A percentile compares a stretch with the other conserved stretches of the same genome.
Conservation (phyloP, 2,888 invertebrate genomes). For the Deroplatys truncata region DNA sequence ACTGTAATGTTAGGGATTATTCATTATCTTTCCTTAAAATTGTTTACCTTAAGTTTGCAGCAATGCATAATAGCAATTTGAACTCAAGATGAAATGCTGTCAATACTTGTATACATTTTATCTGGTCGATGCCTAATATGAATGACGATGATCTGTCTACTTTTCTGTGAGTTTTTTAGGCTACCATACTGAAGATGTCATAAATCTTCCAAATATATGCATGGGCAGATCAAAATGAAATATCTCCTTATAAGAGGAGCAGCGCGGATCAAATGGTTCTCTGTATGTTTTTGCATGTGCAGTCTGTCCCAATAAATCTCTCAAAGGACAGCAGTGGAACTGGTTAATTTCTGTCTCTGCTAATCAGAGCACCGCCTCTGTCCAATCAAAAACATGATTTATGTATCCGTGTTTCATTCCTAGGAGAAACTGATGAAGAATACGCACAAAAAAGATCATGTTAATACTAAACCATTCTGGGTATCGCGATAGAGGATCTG, state of each 20-base stretch:
- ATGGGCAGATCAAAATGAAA: not conserved
- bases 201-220: not conserved
- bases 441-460: not conserved
- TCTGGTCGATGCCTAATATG: no score
- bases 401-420: not conserved
- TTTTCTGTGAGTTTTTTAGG: no score
- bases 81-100: no score
- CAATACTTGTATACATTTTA: no score
- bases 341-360: not conserved
- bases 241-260: not conserved
- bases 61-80: no score
- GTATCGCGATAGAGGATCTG: not conserved
- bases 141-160: no score
- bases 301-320: not conserved
- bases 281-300: not conserved
- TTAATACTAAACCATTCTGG: not conserved
- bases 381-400: not conserved
- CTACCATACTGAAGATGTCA: not conserved
- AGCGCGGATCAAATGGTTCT: not conserved
- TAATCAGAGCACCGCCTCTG: not conserved
- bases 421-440: not conserved
- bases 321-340: not conserved
- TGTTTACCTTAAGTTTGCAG: no score
- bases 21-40: no score
- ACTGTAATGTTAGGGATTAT: no score